Percentiles rank a stretch among this genome's conserved stretches.
phyloP scores from a whole-genome alignment of 1,140 invertebrate species.

The Brachionus rubens region DNA sequence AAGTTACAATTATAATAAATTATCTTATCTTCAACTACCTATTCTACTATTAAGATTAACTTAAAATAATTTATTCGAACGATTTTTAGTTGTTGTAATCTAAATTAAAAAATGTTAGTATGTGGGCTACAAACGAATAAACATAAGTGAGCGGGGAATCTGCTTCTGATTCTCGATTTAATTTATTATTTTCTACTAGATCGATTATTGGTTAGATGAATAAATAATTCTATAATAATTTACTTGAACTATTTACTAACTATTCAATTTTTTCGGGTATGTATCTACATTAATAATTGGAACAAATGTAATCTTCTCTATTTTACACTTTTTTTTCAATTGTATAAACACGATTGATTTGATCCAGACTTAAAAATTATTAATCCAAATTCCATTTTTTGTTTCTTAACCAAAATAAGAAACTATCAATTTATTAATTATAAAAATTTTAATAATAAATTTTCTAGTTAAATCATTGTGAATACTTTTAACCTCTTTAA shows the following conservation, averaged over 20 bases:
- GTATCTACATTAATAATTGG: conserved; percentile 26
- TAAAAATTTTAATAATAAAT: too few relatives aligned
- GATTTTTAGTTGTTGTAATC: not conserved
- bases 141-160: not conserved
- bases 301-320: conserved; percentile 39
- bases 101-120: not conserved
- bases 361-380: not conserved
- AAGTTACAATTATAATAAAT: conserved; percentile 29
- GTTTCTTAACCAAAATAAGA: too few relatives aligned
- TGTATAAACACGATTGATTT: not conserved
- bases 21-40: conserved; percentile 16
- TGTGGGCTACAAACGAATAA: not conserved
- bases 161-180: not conserved
- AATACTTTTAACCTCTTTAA: too few relatives aligned
- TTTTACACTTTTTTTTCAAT: conserved; percentile 5
- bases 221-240: conserved; percentile 29
- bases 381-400: not conserved
- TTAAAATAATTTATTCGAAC: not conserved
- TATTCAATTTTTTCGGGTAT: too few relatives aligned
- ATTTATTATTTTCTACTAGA: too few relatives aligned
- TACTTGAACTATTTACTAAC: conserved; percentile 33
- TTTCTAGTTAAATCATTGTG: too few relatives aligned
- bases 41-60: too few relatives aligned
- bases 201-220: conserved; percentile 27
- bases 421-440: too few relatives aligned